A percentile compares a stretch with the other conserved stretches of the same genome.
Conservation (phyloP, 1,140 invertebrate species). For the Phymorhynchus buccinoides region DNA sequence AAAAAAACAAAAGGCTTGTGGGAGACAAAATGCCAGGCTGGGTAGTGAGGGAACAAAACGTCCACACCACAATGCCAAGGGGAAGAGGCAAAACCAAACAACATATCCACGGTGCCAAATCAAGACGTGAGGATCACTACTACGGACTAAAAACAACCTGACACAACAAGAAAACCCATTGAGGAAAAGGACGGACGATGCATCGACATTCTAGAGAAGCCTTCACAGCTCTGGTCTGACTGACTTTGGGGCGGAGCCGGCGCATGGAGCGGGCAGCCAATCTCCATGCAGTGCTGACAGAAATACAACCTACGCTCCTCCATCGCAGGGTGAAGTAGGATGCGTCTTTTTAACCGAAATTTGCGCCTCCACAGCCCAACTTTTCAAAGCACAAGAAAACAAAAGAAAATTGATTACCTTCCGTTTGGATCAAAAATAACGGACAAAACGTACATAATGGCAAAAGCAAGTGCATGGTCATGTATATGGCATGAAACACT, state of each 20-base stretch:
- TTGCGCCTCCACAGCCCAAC: conserved; percentile 68
- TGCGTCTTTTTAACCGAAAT: conserved; percentile 66
- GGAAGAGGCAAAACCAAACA: background rate
- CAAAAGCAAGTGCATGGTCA: background rate
- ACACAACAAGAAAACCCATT: conserved; percentile 7
- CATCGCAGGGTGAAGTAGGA: conserved; percentile 45
- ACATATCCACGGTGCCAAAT: background rate
- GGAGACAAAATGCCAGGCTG: background rate
- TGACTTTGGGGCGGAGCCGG: conserved; percentile 3
- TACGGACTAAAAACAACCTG: background rate
- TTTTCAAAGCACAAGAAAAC: conserved; percentile 57
- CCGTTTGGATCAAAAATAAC: conserved; percentile 12
- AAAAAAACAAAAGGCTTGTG: background rate
- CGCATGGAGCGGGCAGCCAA: conserved; percentile 24
- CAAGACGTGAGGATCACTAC: background rate
- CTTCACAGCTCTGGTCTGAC: background rate
- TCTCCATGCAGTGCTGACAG: conserved; percentile 22
- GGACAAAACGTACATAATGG: conserved; percentile 27
- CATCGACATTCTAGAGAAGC: background rate
- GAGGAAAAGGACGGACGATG: background rate
- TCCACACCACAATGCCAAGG: background rate
- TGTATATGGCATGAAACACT: conserved; percentile 5
- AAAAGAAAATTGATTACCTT: conserved; percentile 32
- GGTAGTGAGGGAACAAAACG: background rate
- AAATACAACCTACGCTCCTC: conserved; percentile 58